Evolutionary conservation across 1,140 invertebrate species (phyloP), one percentile per base, ranked within the genome.

Genomic region (Propsilocerus akamusi): DNA sequence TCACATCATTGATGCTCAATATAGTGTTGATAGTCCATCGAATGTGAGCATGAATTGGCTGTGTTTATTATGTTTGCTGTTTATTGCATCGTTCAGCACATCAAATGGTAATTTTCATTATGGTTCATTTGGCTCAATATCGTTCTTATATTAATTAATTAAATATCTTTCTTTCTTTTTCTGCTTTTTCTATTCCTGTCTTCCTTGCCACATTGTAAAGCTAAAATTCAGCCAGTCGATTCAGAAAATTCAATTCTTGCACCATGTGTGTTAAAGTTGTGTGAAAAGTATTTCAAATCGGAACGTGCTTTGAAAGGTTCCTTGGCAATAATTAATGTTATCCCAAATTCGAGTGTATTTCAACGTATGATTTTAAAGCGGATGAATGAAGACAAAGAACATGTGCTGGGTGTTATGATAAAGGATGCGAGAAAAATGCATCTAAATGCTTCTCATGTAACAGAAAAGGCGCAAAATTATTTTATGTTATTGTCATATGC

Each of bases 381-480:
- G 11, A 17, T 51, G 6, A 51, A 51, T 25, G 49, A 51, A 14
- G 25, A 48, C 20, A 20, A n/a, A 5, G 20, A 23, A 3, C 26
- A 48, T 48, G n/a, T 17, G n/a, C 8, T 48, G 12, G 47, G 17
- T n/a, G 47, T 48, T n/a, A 48, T 48, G 47, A 23, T 28, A 4
- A 47, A 47, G 25, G 48, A 49, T 32, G 24, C 48, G 12, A 49
- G 14, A 20, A 32, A 30, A 23, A 17, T 30, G n/a, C 48, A 49
- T 49, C 25, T 26, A 11, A 46, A 46, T 46, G 25, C 30, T 5
- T 50, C 32, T 6, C 37, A 37, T 17, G 49, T 51, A 3, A 8
- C 11, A 5, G 49, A 51, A 46, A 51, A 51, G 14, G 49, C 49
- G 0, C 24, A 47, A 47, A 51, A 51, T 51, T 51, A 51, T 47